Percentiles rank a stretch among this genome's conserved stretches.
These are phyloP conservation scores for Coilia nasus DNA, from an alignment of 2,797 vertebrate genomes.

Conservation along the genomic window DNA sequence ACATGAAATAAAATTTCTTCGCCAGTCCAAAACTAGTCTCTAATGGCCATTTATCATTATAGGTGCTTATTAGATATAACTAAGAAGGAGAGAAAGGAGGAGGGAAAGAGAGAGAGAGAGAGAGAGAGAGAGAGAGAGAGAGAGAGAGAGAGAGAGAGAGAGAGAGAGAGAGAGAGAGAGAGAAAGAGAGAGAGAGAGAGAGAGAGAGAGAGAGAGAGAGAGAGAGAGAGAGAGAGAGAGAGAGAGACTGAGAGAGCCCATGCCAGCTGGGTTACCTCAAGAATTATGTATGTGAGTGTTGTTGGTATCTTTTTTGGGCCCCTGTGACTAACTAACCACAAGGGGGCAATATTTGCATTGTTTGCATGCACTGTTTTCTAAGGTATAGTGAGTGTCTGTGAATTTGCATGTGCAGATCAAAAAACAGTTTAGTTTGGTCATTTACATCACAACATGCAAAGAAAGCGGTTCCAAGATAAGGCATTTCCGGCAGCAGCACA, in stretches of 20 bases:
- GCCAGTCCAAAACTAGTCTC: neutral
- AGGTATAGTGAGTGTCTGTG: conserved; percentile 66
- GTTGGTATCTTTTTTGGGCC: neutral
- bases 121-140: too few relatives aligned
- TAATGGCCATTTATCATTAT: conserved; percentile 9
- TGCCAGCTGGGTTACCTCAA: neutral
- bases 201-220: conserved; percentile 15
- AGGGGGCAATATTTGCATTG: conserved; percentile 93
- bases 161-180: conserved; percentile 15
- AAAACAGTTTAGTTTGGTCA: conserved; percentile 75
- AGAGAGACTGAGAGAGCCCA: neutral
- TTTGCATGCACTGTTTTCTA: conserved; percentile 66
- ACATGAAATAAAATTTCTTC: neutral
- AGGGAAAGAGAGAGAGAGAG: neutral
- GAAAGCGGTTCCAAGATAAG: conserved; percentile 72
- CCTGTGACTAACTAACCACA: conserved; percentile 74
- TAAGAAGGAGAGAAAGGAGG: neutral
- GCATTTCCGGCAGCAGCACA: conserved; percentile 60
- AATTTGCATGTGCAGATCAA: conserved; percentile 76
- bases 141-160: neutral
- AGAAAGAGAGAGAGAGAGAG: neutral
- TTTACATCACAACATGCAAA: conserved; percentile 75
- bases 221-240: neutral
- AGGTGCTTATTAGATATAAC: conserved; percentile 7
- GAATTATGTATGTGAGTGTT: neutral